phyloP scores from a whole-genome alignment of 2,888 invertebrate genomes.

The Hypselothyrea guttata region DNA sequence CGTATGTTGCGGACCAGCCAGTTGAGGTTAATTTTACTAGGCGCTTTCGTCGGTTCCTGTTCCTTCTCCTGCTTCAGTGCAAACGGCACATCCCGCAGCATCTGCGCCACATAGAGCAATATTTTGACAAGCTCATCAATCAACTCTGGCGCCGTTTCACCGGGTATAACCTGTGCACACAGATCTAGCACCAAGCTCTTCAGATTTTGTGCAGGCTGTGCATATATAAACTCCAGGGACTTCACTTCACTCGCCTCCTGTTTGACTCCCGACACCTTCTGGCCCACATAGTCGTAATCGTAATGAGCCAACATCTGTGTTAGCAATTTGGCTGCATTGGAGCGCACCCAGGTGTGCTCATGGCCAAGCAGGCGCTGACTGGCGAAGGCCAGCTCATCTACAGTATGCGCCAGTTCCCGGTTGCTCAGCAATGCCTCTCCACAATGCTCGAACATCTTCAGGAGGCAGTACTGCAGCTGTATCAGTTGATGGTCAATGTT shows the following conservation, averaged over 20 bases:
- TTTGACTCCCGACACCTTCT: conserved; percentile 81
- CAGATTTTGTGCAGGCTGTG: conserved; percentile 85
- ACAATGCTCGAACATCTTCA: conserved; percentile 87
- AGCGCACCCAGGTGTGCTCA: conserved; percentile 93
- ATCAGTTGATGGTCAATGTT: conserved; percentile 89
- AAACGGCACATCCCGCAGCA: conserved; percentile 84
- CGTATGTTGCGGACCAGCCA: conserved; percentile 90
- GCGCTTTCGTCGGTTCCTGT: conserved; percentile 32
- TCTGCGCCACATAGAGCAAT: conserved; percentile 87
- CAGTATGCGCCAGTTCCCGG: conserved; percentile 67
- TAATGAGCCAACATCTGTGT: conserved; percentile 87
- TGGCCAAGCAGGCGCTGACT: conserved; percentile 89
- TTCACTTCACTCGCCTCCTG: conserved; percentile 22
- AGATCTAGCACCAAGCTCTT: conserved; percentile 89
- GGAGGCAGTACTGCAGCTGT: conserved; percentile 87
- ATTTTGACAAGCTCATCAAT: conserved; percentile 88
- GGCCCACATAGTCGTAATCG: conserved; percentile 85
- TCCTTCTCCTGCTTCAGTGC: conserved; percentile 55
- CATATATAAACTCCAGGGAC: conserved; percentile 85
- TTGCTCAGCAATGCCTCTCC: conserved; percentile 83
- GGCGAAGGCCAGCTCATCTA: conserved; percentile 86
- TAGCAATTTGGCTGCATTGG: conserved; percentile 89
- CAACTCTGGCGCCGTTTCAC: conserved; percentile 87
- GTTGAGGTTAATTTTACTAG: conserved; percentile 85
- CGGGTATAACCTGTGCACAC: conserved; percentile 88